Conservation (phyloP, 2,797 vertebrate genomes). For the Oophaga sylvatica region DNA sequence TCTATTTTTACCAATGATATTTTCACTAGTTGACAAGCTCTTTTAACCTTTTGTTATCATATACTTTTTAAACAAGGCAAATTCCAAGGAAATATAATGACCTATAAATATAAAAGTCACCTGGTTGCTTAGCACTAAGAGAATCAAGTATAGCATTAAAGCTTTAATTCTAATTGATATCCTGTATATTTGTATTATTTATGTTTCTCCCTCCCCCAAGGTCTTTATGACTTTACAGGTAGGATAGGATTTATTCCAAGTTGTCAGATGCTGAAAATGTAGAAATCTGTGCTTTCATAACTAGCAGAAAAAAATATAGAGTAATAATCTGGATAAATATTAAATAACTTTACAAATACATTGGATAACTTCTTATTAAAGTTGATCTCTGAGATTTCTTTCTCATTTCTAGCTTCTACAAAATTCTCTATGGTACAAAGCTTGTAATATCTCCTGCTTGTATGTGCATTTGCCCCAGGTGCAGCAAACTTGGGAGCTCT, state of each 20-base stretch:
- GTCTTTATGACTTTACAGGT: not conserved
- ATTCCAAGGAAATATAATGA: slow-evolving; percentile 34
- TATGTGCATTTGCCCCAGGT: too few species aligned
- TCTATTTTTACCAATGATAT: slow-evolving; percentile 43
- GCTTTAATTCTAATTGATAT: slow-evolving; percentile 1
- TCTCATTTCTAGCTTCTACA: too few species aligned
- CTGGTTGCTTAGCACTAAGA: slow-evolving; percentile 39
- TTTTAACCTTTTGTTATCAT: slow-evolving; percentile 57
- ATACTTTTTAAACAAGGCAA: slow-evolving; percentile 46
- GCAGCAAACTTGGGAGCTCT: too few species aligned
- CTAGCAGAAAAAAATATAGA: too few species aligned
- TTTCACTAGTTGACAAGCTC: slow-evolving; percentile 59
- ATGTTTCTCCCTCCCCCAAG: not conserved
- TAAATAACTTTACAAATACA: too few species aligned
- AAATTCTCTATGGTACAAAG: too few species aligned
- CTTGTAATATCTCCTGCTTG: too few species aligned
- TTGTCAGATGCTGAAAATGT: not conserved
- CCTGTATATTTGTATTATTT: not conserved
- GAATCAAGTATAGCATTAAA: slow-evolving; percentile 3
- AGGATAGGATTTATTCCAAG: not conserved
- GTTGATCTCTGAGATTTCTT: too few species aligned
- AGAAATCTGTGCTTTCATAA: not conserved
- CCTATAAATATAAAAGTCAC: slow-evolving; percentile 26
- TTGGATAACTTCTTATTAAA: too few species aligned
- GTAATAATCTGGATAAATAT: too few species aligned